phyloP scores from a whole-genome alignment of 1,140 invertebrate species.

The Saxidomus purpurata region DNA sequence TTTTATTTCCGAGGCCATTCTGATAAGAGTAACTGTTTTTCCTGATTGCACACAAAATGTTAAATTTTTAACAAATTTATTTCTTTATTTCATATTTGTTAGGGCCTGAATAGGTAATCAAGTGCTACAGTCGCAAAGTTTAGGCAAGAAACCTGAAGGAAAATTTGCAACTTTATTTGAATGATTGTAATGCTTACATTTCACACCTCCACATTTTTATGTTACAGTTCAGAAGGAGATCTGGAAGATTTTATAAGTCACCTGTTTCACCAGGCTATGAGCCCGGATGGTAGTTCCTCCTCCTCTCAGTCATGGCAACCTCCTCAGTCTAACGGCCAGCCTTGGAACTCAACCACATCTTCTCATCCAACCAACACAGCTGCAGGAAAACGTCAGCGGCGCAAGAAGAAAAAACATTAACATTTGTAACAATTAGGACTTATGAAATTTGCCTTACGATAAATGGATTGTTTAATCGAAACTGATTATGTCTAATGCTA shows the following conservation, averaged over 20 bases:
- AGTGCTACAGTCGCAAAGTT: no score
- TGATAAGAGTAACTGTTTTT: no score
- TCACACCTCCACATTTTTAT: constrained; percentile 45
- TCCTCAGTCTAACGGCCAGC: constrained; percentile 34
- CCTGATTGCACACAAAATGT: no score
- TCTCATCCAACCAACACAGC: constrained; percentile 87
- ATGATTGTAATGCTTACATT: no score
- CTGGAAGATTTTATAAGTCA: constrained; percentile 90
- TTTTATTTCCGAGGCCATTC: no score
- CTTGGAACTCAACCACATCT: constrained; percentile 91
- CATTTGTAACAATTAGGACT: background rate
- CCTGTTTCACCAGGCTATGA: constrained; percentile 87
- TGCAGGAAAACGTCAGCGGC: constrained; percentile 94
- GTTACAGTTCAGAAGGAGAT: constrained; percentile 88
- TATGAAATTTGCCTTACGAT: constrained; percentile 13
- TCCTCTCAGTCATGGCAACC: constrained; percentile 63
- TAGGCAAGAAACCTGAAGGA: no score
- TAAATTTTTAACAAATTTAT: no score
- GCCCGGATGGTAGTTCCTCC: constrained; percentile 68
- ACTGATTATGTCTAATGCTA: background rate
- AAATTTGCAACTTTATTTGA: no score
- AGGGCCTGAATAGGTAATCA: no score
- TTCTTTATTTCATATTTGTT: no score
- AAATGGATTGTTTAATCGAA: background rate
- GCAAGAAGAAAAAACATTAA: constrained; percentile 79